phyloP scores from a whole-genome alignment of 2,797 vertebrate species.

The Poecilia picta region DNA sequence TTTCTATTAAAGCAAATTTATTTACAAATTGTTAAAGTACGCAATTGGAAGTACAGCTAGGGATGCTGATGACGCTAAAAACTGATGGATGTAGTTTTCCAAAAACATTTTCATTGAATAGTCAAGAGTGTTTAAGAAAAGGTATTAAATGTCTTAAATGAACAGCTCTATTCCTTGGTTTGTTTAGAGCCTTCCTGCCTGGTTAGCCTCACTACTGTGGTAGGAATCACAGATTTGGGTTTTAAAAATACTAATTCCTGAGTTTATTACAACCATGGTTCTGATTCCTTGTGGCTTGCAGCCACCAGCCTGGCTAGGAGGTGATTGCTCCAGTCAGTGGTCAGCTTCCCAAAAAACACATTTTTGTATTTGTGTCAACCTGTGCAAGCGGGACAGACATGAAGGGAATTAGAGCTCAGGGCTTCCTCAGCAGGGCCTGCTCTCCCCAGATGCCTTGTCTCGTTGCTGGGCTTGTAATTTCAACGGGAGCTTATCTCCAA shows the following conservation, averaged over 20 bases:
- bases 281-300: neutral
- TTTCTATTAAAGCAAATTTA: too few relatives aligned
- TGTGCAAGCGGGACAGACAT: slow-evolving; percentile 24
- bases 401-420: slow-evolving; percentile 44
- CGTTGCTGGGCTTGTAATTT: slow-evolving; percentile 51
- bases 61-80: neutral
- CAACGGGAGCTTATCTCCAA: slow-evolving; percentile 65
- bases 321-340: slow-evolving; percentile 44
- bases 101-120: neutral
- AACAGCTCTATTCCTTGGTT: neutral
- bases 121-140: neutral
- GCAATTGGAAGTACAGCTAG: neutral
- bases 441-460: slow-evolving; percentile 38
- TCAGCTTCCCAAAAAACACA: slow-evolving; percentile 24
- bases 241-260: neutral
- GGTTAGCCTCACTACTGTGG: neutral
- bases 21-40: too few relatives aligned
- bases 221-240: neutral
- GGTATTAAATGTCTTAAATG: neutral
- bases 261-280: neutral
- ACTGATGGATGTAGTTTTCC: neutral
- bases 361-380: slow-evolving; percentile 26
- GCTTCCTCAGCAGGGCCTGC: slow-evolving; percentile 36
- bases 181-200: neutral
- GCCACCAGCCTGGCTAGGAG: slow-evolving; percentile 16